Evolutionary conservation across 1,140 invertebrate genomes (phyloP).

Genomic region (Helicoverpa armigera): DNA sequence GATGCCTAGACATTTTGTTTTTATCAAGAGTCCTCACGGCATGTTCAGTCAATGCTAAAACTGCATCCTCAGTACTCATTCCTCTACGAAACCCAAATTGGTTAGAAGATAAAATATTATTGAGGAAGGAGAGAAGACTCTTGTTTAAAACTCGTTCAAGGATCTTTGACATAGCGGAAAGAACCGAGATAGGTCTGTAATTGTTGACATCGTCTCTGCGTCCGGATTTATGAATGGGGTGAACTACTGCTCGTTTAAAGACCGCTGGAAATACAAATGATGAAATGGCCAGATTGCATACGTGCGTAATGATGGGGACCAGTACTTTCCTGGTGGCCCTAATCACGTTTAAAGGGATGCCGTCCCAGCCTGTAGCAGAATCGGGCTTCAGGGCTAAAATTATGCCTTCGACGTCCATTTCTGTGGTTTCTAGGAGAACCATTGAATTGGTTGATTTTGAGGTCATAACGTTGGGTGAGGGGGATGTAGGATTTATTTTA

Average conservation of each 20-base stretch:
- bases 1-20: not conserved
- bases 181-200: slow-evolving; percentile 45
- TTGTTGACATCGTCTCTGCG: slow-evolving; percentile 5
- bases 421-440: not conserved
- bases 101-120: slow-evolving; percentile 5
- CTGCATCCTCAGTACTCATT: slow-evolving; percentile 11
- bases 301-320: slow-evolving; percentile 8
- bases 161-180: slow-evolving; percentile 29
- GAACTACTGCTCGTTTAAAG: slow-evolving; percentile 39
- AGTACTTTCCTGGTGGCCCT: not conserved
- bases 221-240: slow-evolving; percentile 36
- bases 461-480: too few relatives aligned
- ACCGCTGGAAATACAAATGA: slow-evolving; percentile 26
- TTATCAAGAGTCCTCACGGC: not conserved
- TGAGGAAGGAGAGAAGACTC: slow-evolving; percentile 16
- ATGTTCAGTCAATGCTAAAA: not conserved
- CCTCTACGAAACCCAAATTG: slow-evolving; percentile 45
- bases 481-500: not conserved
- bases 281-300: slow-evolving; percentile 23
- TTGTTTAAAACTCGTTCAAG: slow-evolving; percentile 40
- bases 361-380: not conserved
- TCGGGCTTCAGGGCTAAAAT: not conserved
- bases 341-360: not conserved
- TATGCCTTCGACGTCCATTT: not conserved
- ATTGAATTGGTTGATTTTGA: not conserved